Evolutionary conservation across 2,888 invertebrate genomes (phyloP).

Genomic region (Boloria euphrosyne): DNA sequence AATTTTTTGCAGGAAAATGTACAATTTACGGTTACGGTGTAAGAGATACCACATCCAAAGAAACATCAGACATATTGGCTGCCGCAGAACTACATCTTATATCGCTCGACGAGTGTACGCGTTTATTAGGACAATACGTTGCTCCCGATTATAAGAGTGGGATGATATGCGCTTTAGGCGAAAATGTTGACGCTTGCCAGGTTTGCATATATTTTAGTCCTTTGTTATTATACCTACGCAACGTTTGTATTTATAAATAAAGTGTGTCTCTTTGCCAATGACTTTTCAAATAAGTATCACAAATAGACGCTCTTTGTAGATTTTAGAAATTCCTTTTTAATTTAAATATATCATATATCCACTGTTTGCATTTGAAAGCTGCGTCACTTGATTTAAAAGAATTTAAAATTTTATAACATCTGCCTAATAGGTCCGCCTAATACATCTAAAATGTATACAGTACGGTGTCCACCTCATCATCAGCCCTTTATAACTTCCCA

Average conservation of each 20-base stretch:
- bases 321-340: background rate
- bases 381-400: background rate
- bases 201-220: slow-evolving; percentile 45
- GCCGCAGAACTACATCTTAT: slow-evolving; percentile 59
- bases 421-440: too few species aligned
- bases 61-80: slow-evolving; percentile 54
- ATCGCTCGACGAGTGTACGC: slow-evolving; percentile 64
- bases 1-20: slow-evolving; percentile 67
- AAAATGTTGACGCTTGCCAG: slow-evolving; percentile 70
- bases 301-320: background rate
- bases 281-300: background rate
- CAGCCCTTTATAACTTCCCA: too few species aligned
- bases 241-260: slow-evolving; percentile 18
- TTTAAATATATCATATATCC: slow-evolving; percentile 2
- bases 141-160: slow-evolving; percentile 62
- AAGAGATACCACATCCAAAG: slow-evolving; percentile 44
- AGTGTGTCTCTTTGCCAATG: slow-evolving; percentile 6
- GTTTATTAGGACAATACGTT: slow-evolving; percentile 55
- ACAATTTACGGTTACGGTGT: slow-evolving; percentile 69
- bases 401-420: too few species aligned
- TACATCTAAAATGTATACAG: too few species aligned
- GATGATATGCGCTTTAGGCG: slow-evolving; percentile 73
- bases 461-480: too few species aligned
- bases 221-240: slow-evolving; percentile 20
- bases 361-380: background rate